Evolutionary conservation across 2,888 invertebrate genomes (phyloP).

Genomic region (Drosophila sordidapex): DNA sequence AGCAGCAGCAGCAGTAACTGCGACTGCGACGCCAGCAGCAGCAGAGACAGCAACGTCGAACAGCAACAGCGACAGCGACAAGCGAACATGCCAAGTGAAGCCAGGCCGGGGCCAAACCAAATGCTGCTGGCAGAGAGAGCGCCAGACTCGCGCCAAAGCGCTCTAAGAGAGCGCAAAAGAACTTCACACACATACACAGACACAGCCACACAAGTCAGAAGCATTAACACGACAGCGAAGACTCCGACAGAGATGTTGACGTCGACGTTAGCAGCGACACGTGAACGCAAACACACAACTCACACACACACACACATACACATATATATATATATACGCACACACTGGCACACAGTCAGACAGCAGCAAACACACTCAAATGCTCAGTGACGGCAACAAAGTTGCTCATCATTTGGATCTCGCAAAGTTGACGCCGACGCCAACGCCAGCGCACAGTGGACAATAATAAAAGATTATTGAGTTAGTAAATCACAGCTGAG

Average conservation of each 20-base stretch:
- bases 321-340: slow-evolving; percentile 5
- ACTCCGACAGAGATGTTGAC: slow-evolving; percentile 25
- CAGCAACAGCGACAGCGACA: slow-evolving; percentile 28
- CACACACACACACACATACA: slow-evolving; percentile 48
- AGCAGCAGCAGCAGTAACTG: slow-evolving; percentile 40
- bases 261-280: slow-evolving; percentile 49
- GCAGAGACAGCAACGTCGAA: slow-evolving; percentile 24
- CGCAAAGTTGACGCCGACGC: slow-evolving; percentile 45
- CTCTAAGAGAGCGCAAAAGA: slow-evolving; percentile 67
- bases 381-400: slow-evolving; percentile 59
- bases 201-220: background rate
- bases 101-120: slow-evolving; percentile 48
- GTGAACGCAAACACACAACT: slow-evolving; percentile 48
- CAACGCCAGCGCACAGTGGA: slow-evolving; percentile 42
- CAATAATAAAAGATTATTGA: slow-evolving; percentile 21
- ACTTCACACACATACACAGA: slow-evolving; percentile 55
- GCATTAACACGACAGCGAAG: slow-evolving; percentile 8
- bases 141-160: slow-evolving; percentile 25
- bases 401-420: slow-evolving; percentile 75
- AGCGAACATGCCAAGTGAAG: slow-evolving; percentile 62
- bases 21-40: slow-evolving; percentile 14
- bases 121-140: slow-evolving; percentile 47
- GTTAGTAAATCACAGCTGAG: slow-evolving; percentile 9
- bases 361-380: slow-evolving; percentile 63
- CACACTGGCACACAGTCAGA: slow-evolving; percentile 17